phyloP scores from a whole-genome alignment of 2,888 invertebrate genomes.

The Helicoverpa assulta region DNA sequence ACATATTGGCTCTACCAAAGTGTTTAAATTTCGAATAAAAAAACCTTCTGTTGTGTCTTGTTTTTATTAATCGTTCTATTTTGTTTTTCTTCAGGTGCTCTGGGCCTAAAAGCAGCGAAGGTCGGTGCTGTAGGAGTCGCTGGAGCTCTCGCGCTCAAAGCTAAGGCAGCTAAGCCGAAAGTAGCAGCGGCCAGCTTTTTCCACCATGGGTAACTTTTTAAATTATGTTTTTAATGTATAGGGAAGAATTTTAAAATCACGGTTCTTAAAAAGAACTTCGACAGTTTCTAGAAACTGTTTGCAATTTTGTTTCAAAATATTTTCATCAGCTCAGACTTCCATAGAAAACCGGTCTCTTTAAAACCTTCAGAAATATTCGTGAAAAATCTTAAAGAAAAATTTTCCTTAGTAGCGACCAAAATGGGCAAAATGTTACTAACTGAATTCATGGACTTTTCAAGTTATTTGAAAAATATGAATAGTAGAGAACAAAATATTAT shows the following conservation, averaged over 20 bases:
- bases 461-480: neutral
- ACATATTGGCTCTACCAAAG: neutral
- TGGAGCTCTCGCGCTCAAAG: slow-evolving; percentile 81
- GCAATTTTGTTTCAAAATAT: neutral
- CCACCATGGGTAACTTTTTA: slow-evolving; percentile 57
- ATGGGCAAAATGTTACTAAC: neutral
- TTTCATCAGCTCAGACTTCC: neutral
- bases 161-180: slow-evolving; percentile 75
- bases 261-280: neutral
- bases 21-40: neutral
- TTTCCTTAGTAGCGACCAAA: neutral
- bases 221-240: neutral
- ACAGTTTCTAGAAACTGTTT: neutral
- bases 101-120: slow-evolving; percentile 85
- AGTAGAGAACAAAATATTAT: neutral
- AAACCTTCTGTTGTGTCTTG: neutral
- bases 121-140: slow-evolving; percentile 76
- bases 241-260: neutral
- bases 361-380: neutral
- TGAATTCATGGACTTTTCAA: neutral
- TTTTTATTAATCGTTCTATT: neutral
- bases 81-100: slow-evolving; percentile 68
- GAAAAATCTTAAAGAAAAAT: neutral
- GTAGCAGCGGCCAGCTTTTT: slow-evolving; percentile 31
- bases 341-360: neutral